Base-by-base conservation (phyloP, 2,797 vertebrate species). In the Hyperoplus lanceolatus region DNA sequence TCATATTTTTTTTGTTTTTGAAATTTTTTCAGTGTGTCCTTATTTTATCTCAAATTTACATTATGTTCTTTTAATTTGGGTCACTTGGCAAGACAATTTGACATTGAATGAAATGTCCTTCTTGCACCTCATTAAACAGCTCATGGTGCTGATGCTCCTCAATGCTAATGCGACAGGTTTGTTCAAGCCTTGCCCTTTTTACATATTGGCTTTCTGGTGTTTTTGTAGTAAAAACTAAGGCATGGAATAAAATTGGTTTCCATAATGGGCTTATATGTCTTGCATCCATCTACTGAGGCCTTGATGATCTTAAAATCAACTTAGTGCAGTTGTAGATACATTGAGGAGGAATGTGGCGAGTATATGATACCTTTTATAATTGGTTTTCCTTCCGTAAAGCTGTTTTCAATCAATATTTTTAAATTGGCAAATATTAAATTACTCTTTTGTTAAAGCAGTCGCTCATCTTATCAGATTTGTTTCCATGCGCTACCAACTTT, bases 221-320 rank as follows among this genome's bases (percentile, higher is more conserved):
- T 65, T 88, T 86, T 84, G 49, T 70, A 79, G 51, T 15, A 83
- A 57, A 73, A 80, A 67, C 5, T 61, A 38, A 4, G 57, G 69
- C 48, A 15, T 64, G 10, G 49, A 87, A 87, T 85, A 87, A 89
- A 90, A 75, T 9, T 5, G 21, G 51, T 83, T 84, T 87, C 45
- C 74, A 81, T 16, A 70, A 67, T 74, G 21, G 16, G n/a, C 11
- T 42, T 48, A 15, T 10, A 56, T 29, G 48, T 80, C 36, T 49
- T 66, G 6, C 4, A 64, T 83, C 8, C 15, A 29, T 69, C 49
- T 61, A 21, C 5, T 58, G 39, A 63, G 18, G 50, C 41, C 21
- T 55, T 62, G 21, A 29, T 53, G 48, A 29, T 29, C 14, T 43
- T 21, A 41, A 73, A 75, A 62, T 12, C 5, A 43, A 14, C 8